phyloP scores from a whole-genome alignment of 2,888 invertebrate species.

The Noctua pronuba region DNA sequence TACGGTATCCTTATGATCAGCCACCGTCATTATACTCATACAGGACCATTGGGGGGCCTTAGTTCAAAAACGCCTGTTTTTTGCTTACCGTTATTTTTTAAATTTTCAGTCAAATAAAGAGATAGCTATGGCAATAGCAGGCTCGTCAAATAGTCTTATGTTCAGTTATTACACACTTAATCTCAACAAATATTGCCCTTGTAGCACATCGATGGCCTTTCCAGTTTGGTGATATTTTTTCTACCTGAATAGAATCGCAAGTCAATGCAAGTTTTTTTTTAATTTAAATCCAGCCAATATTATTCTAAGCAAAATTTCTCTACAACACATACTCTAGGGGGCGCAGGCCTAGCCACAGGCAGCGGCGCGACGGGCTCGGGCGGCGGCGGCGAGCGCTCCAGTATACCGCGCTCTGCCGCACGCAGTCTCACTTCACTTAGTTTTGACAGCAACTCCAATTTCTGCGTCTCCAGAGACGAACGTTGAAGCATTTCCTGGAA shows the following conservation, averaged over 20 bases:
- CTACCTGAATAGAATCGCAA: neutral
- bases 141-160: neutral
- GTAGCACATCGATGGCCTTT: neutral
- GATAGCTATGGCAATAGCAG: neutral
- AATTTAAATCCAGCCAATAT: neutral
- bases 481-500: conserved; percentile 95
- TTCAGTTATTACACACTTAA: neutral
- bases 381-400: conserved; percentile 92
- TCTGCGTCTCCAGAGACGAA: conserved; percentile 98
- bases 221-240: neutral
- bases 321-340: conserved; percentile 83
- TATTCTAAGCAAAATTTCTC: neutral
- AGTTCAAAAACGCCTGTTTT: neutral
- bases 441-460: conserved; percentile 97
- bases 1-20: no score
- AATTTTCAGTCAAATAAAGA: no score
- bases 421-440: conserved; percentile 97
- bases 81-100: no score
- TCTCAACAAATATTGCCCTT: neutral
- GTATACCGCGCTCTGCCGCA: conserved; percentile 96
- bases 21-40: neutral
- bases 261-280: neutral
- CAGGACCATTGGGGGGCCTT: neutral
- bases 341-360: conserved; percentile 81
- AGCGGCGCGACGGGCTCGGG: conserved; percentile 74